Conservation (phyloP, 2,888 invertebrate species). For the Bombyx huttoni region DNA sequence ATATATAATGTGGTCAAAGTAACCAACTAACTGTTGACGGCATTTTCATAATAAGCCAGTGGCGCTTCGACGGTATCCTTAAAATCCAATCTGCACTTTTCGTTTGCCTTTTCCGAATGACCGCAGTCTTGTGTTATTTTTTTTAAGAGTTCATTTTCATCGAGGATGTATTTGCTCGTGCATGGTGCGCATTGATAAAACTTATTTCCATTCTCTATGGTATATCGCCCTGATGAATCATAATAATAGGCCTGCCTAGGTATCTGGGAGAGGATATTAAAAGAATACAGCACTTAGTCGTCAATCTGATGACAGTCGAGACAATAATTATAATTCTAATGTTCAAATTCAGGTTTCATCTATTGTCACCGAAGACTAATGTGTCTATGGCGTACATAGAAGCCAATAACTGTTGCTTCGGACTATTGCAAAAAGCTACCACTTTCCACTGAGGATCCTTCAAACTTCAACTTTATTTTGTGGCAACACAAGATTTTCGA, state of each 20-base stretch:
- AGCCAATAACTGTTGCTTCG: too few relatives aligned
- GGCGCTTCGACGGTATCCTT: constrained; percentile 22
- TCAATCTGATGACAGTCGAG: too few relatives aligned
- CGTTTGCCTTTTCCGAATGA: constrained; percentile 21
- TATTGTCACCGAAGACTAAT: too few relatives aligned
- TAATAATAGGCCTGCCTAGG: constrained; percentile 20
- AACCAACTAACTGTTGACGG: constrained; percentile 20
- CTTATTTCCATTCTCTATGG: constrained; percentile 23
- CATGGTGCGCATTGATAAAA: constrained; percentile 38
- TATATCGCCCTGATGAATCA: constrained; percentile 38
- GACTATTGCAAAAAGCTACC: too few relatives aligned
- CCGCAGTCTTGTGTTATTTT: constrained; percentile 34
- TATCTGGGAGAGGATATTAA: background rate
- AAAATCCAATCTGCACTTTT: constrained; percentile 22
- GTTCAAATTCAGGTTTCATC: too few relatives aligned
- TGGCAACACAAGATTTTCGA: too few relatives aligned
- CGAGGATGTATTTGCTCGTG: constrained; percentile 32
- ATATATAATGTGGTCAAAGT: background rate
- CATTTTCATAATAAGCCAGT: constrained; percentile 17
- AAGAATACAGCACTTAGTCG: too few relatives aligned
- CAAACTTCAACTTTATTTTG: too few relatives aligned
- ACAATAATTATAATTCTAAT: too few relatives aligned
- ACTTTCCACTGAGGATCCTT: too few relatives aligned
- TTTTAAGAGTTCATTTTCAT: constrained; percentile 20
- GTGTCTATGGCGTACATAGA: too few relatives aligned